Evolutionary conservation across 2,888 invertebrate species (phyloP).

Genomic region (Meloe dianella): DNA sequence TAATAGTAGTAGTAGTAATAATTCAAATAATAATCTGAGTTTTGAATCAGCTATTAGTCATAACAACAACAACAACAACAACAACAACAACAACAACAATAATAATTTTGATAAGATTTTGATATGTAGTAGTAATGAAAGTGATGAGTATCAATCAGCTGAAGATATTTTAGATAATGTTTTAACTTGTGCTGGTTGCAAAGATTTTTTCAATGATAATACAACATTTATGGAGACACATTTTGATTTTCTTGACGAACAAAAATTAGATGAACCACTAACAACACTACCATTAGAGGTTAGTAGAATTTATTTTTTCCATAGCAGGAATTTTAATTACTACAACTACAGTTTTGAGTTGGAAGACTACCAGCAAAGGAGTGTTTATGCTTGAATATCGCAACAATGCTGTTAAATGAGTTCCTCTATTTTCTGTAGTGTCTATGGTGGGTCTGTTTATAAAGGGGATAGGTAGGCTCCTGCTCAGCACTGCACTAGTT

Average conservation of each 20-base stretch:
- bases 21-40: constrained; percentile 60
- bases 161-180: constrained; percentile 62
- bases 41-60: constrained; percentile 61
- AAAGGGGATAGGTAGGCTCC: too few relatives aligned
- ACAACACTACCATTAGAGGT: background rate
- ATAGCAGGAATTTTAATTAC: too few relatives aligned
- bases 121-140: constrained; percentile 38
- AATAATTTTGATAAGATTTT: constrained; percentile 19
- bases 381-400: too few relatives aligned
- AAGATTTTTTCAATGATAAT: constrained; percentile 56
- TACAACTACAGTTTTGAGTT: too few relatives aligned
- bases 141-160: constrained; percentile 63
- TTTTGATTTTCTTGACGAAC: constrained; percentile 49
- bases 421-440: too few relatives aligned
- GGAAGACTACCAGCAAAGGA: too few relatives aligned
- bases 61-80: constrained; percentile 30
- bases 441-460: too few relatives aligned
- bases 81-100: constrained; percentile 8
- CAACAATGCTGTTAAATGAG: too few relatives aligned
- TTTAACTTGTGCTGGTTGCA: constrained; percentile 54
- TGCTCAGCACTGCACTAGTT: too few relatives aligned
- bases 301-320: background rate
- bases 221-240: constrained; percentile 56
- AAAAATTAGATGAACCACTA: background rate
- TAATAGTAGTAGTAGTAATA: constrained; percentile 33